These are phyloP conservation scores for Amaurobius ferox DNA, from an alignment of 2,888 invertebrate species.

Conservation along the genomic window DNA sequence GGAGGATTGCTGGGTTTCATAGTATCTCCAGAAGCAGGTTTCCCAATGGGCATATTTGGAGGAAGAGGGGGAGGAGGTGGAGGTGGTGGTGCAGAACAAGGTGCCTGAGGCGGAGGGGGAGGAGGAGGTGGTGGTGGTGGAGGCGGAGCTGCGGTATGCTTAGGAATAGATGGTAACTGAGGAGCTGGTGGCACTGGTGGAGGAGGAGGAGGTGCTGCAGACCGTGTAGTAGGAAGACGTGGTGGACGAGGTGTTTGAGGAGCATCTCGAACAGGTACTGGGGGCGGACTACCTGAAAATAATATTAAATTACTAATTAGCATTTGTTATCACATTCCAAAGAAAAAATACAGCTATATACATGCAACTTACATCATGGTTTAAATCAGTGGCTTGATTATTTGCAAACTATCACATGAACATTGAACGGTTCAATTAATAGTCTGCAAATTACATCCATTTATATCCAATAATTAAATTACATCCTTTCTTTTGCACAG, in stretches of 20 bases:
- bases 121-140: conserved; percentile 74
- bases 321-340: too few species aligned
- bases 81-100: conserved; percentile 6
- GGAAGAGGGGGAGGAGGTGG: conserved; percentile 74
- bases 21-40: background rate
- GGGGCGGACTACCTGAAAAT: conserved; percentile 52
- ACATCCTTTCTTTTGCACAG: too few species aligned
- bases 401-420: too few species aligned
- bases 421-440: too few species aligned
- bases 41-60: conserved; percentile 2
- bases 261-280: conserved; percentile 66
- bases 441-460: too few species aligned
- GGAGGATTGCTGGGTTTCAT: conserved; percentile 62
- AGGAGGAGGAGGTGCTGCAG: conserved; percentile 74
- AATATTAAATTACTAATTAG: too few species aligned
- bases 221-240: conserved; percentile 35
- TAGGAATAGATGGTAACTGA: conserved; percentile 75
- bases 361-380: too few species aligned
- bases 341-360: too few species aligned
- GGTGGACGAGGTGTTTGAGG: conserved; percentile 67
- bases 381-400: too few species aligned
- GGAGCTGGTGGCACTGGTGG: conserved; percentile 74
- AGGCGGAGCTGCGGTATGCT: conserved; percentile 74
- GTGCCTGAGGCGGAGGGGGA: conserved; percentile 74
- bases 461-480: too few species aligned